Evolutionary conservation across 2,888 invertebrate species (phyloP), one percentile per base, ranked within the genome.

Genomic region (Ephialtes manifestator): DNA sequence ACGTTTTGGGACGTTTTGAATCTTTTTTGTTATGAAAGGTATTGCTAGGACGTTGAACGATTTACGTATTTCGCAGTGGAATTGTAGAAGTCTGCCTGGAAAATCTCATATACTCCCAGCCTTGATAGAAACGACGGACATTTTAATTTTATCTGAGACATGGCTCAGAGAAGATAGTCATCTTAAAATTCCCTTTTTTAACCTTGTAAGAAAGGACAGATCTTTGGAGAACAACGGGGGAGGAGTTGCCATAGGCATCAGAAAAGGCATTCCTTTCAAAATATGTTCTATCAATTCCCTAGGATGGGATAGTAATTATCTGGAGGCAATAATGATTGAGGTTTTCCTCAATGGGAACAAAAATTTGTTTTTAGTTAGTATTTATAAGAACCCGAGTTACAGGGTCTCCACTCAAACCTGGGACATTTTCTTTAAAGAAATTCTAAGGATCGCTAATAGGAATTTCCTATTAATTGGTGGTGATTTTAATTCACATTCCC

Each of bases 101-200:
- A 79, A 70, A 28, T 7, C 60, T 4, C 55, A 46, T 15, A 70
- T 70, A 43, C 28, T 79, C 2, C 79, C 79, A n/a, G 4, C 39
- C 1, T 11, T 79, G 5, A 18, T 13, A 13, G 7, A 60, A 0
- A 2, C 55, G 3, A 11, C 20, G 8, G 79, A 79, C 5, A 8
- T 79, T 4, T n/a, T 79, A n/a, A 13, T 79, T 2, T 5, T 79
- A 5, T 60, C 78, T 5, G 78, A 78, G 43, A 78, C 68, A 18
- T 43, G 55, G 78, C 20, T 76, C 7, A 60, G 48, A 10, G 13
- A 31, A 15, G n/a, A 15, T 1, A 76, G 63, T 11, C 2, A 4
- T 4, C 10, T 76, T 18, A 46, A 60, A 63, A 28, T 76, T n/a
- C 31, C 63, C 2, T 48, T 31, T 11, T 65, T 76, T 18, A 7